Conservation (phyloP, 2,797 vertebrate species). For the Eleutherodactylus coqui region DNA sequence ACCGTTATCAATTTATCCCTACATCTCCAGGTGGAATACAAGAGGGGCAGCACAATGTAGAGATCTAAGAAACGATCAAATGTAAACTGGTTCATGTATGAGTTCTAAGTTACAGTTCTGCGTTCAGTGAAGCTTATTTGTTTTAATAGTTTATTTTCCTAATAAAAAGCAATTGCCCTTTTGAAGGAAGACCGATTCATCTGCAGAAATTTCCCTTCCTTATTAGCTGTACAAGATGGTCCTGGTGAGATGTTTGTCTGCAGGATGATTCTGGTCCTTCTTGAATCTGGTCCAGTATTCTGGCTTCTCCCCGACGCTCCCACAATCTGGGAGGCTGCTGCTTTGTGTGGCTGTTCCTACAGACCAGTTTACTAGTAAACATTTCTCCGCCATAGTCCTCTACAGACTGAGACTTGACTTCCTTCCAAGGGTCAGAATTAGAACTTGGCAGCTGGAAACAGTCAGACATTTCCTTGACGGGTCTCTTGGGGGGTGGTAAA, state of each 20-base stretch:
- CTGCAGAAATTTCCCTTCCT: background rate
- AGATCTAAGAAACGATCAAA: too few relatives aligned
- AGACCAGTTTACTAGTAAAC: constrained; percentile 32
- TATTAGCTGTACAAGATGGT: background rate
- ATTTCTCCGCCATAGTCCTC: constrained; percentile 36
- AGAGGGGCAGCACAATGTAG: too few relatives aligned
- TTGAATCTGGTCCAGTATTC: background rate
- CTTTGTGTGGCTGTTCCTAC: background rate
- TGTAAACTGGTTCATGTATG: too few relatives aligned
- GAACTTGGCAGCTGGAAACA: constrained; percentile 44
- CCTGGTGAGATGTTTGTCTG: constrained; percentile 16
- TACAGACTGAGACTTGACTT: constrained; percentile 45
- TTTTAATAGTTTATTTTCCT: background rate
- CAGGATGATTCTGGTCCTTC: background rate
- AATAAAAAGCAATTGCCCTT: background rate
- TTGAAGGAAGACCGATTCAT: background rate
- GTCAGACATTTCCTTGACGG: constrained; percentile 48
- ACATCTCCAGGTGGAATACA: too few relatives aligned
- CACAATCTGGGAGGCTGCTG: constrained; percentile 37
- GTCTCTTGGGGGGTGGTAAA: constrained; percentile 50
- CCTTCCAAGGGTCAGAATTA: constrained; percentile 53
- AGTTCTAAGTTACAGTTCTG: background rate
- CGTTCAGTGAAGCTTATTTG: background rate
- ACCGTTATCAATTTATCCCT: too few relatives aligned
- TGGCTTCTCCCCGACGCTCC: constrained; percentile 22